phyloP scores from a whole-genome alignment of 1,140 invertebrate genomes.

The Pseudomyrmex concolor region DNA sequence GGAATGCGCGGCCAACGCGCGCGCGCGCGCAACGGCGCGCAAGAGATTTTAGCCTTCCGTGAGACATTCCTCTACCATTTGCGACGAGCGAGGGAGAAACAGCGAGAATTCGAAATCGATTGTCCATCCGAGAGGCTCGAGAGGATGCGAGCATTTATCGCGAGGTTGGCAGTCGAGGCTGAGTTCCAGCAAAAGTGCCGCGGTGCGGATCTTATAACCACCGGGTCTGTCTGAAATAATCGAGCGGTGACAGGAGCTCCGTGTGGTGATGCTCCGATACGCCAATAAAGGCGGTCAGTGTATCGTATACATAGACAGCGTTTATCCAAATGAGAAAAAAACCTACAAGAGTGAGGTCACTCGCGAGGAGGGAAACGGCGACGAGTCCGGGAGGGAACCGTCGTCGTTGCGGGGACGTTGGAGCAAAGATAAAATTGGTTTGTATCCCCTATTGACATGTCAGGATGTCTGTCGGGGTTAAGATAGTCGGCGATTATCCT shows the following conservation, averaged over 20 bases:
- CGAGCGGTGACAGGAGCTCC: constrained; percentile 64
- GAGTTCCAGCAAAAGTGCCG: constrained; percentile 55
- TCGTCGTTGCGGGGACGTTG: background rate
- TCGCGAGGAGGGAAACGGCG: background rate
- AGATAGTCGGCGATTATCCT: constrained; percentile 66
- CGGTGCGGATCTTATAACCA: constrained; percentile 56
- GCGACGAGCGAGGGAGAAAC: background rate
- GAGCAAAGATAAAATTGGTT: constrained; percentile 68
- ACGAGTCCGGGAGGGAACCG: background rate
- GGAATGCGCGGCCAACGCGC: background rate
- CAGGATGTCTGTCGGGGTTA: constrained; percentile 63
- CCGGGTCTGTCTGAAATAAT: constrained; percentile 69
- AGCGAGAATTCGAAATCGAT: background rate
- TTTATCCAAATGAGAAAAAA: constrained; percentile 68
- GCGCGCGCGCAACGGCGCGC: background rate
- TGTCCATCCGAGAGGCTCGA: constrained; percentile 37
- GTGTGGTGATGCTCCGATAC: constrained; percentile 69
- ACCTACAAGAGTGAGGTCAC: constrained; percentile 43
- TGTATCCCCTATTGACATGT: constrained; percentile 71
- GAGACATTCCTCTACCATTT: constrained; percentile 47
- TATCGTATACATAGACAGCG: constrained; percentile 10
- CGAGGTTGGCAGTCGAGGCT: constrained; percentile 31
- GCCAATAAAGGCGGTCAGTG: constrained; percentile 72
- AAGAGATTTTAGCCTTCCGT: constrained; percentile 49
- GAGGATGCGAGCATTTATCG: constrained; percentile 58